Conservation (phyloP, 2,113 vertebrate species). For the Semicossyphus pulcher region DNA sequence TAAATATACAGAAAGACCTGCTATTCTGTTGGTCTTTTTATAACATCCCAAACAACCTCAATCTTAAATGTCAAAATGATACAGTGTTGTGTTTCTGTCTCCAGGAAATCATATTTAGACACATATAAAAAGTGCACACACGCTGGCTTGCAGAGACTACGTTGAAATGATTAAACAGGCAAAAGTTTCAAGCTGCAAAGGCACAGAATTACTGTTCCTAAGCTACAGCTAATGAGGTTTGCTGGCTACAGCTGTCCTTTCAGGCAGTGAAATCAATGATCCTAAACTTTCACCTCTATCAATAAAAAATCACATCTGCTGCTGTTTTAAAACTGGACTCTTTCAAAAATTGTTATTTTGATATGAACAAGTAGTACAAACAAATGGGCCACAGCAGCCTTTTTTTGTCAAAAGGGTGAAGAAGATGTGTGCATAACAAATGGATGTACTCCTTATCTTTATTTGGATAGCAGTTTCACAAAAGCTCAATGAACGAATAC, state of each 20-base stretch:
- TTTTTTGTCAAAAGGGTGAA: constrained; percentile 15
- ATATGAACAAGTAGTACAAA: background rate
- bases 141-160: background rate
- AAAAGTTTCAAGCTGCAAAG: background rate
- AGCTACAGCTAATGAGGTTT: background rate
- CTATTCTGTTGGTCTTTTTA: background rate
- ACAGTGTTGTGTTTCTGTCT: background rate
- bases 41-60: background rate
- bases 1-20: background rate
- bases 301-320: background rate
- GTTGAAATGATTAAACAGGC: background rate
- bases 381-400: background rate
- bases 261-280: constrained; percentile 2
- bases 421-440: background rate
- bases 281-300: constrained; percentile 14
- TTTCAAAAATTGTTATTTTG: background rate
- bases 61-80: background rate
- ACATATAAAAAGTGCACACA: background rate
- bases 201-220: background rate
- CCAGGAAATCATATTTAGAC: background rate
- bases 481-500: background rate
- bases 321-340: background rate
- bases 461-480: background rate
- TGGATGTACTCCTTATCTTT: background rate
- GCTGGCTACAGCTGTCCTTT: background rate